Evolutionary conservation across 1,140 invertebrate genomes (phyloP).

Genomic region (Drosophila nannoptera): DNA sequence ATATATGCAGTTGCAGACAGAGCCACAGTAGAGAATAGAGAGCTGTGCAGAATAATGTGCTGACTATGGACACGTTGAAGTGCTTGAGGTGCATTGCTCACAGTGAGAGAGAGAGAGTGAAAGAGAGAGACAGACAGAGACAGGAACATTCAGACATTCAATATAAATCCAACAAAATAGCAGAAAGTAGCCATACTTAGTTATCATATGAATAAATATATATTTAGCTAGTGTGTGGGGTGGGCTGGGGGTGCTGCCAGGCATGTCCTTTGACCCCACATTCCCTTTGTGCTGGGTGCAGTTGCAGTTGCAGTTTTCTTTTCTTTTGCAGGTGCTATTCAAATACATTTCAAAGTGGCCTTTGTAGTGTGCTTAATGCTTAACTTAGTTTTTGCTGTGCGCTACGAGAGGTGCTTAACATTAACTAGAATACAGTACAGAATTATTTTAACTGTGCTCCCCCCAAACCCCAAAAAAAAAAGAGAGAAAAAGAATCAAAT

Average conservation of each 20-base stretch:
- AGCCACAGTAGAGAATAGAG: conserved; percentile 20
- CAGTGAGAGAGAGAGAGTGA: too few relatives aligned
- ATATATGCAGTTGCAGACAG: conserved; percentile 32
- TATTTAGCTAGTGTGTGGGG: too few relatives aligned
- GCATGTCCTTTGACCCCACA: conserved; percentile 1
- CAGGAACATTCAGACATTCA: neutral
- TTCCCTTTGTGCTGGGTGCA: conserved; percentile 22
- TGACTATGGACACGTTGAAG: conserved; percentile 36
- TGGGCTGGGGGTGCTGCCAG: too few relatives aligned
- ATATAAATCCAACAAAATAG: conserved; percentile 5
- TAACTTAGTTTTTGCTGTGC: conserved; percentile 51
- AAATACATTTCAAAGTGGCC: conserved; percentile 43
- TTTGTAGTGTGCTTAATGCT: conserved; percentile 55
- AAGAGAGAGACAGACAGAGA: too few relatives aligned
- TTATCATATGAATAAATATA: neutral
- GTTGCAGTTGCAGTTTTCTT: neutral
- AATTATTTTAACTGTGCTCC: conserved; percentile 66
- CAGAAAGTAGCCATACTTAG: conserved; percentile 7
- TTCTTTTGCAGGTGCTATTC: conserved; percentile 20
- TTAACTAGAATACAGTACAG: conserved; percentile 53
- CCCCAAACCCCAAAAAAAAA: neutral
- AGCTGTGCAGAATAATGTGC: conserved; percentile 44
- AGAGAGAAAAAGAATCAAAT: conserved; percentile 21
- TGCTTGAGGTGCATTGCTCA: conserved; percentile 30
- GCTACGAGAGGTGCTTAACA: conserved; percentile 50